These are phyloP conservation scores for Sapayoa aenigma DNA, from an alignment of 2,113 vertebrate species.

Conservation along the genomic window DNA sequence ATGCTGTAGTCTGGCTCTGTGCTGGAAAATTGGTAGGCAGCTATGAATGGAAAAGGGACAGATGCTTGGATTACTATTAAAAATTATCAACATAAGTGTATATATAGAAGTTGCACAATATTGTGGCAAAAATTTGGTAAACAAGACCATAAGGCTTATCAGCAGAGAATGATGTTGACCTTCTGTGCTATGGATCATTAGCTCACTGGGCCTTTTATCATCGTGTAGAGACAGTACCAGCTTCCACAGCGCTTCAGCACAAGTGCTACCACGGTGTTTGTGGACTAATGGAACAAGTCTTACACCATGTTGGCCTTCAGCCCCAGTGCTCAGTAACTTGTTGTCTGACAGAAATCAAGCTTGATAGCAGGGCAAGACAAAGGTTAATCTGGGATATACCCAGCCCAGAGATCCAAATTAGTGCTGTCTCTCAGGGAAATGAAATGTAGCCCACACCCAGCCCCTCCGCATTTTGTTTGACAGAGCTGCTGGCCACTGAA, in stretches of 20 bases:
- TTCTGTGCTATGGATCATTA: neutral
- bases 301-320: neutral
- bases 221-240: neutral
- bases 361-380: neutral
- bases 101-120: neutral
- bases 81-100: neutral
- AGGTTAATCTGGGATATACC: neutral
- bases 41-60: neutral
- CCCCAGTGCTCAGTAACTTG: neutral
- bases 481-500: neutral
- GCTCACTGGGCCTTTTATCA: neutral
- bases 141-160: neutral
- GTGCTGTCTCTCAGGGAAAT: accelerated
- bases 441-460: neutral
- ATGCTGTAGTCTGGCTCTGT: neutral
- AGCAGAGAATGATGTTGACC: neutral
- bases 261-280: neutral
- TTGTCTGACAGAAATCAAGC: neutral
- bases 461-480: accelerated
- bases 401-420: neutral
- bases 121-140: neutral
- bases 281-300: neutral
- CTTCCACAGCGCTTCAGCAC: neutral
- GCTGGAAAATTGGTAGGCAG: neutral
- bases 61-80: neutral